Evolutionary conservation across 1,140 invertebrate genomes (phyloP).

Genomic region (Brachionus plicatilis): DNA sequence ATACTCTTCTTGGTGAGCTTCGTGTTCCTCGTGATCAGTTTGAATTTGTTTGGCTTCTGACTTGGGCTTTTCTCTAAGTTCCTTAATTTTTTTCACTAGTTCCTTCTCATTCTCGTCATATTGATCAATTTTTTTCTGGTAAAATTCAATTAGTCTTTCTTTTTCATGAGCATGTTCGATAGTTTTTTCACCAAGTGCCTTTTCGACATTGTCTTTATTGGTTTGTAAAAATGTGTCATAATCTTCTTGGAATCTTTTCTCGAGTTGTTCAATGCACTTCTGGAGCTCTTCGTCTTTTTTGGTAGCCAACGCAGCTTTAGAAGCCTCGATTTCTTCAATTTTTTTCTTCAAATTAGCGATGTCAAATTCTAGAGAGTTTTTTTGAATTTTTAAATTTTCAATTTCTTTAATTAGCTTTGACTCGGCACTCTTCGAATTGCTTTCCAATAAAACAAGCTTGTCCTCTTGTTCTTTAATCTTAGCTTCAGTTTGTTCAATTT

Average conservation of each 20-base stretch:
- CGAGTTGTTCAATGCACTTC: conserved; percentile 13
- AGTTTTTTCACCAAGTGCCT: conserved; percentile 15
- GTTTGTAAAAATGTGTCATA: conserved; percentile 29
- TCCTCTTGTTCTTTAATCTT: not conserved
- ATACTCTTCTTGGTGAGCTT: not conserved
- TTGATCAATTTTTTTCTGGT: conserved; percentile 8
- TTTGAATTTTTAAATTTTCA: not conserved
- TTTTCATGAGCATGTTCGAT: not conserved
- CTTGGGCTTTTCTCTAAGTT: not conserved
- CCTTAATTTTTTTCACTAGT: not conserved
- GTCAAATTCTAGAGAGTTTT: not conserved
- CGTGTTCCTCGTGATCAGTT: not conserved
- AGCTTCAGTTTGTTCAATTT: not conserved
- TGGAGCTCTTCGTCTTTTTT: conserved; percentile 34
- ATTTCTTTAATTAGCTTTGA: not conserved
- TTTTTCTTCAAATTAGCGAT: not conserved
- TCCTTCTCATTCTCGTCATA: not conserved
- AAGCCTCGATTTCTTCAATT: not conserved
- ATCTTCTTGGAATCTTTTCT: conserved; percentile 34
- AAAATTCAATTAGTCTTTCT: conserved; percentile 5
- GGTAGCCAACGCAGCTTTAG: not conserved
- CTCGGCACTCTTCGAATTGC: not conserved
- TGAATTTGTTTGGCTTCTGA: not conserved
- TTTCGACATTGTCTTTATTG: not conserved
- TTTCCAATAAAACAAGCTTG: not conserved